These are phyloP conservation scores for Sarcophaga carnaria DNA, from an alignment of 2,888 invertebrate species.

Conservation along the genomic window DNA sequence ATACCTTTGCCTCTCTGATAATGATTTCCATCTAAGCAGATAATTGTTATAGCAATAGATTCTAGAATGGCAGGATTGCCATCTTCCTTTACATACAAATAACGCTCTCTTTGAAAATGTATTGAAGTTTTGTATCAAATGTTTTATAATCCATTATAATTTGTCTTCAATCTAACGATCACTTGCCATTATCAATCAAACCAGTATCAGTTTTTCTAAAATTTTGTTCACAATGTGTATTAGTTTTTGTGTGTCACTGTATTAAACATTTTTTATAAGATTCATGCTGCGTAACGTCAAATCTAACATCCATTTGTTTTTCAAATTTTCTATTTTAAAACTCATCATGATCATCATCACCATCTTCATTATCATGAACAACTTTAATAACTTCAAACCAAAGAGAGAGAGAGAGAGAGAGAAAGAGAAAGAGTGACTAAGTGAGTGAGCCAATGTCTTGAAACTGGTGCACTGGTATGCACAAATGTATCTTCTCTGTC, in stretches of 20 bases:
- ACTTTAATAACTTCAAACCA: background rate
- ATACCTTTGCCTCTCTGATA: too few species aligned
- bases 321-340: constrained; percentile 42
- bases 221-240: background rate
- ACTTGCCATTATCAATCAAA: too few species aligned
- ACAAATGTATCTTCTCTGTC: background rate
- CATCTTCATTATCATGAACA: background rate
- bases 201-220: too few species aligned
- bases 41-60: too few species aligned
- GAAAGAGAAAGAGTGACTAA: background rate
- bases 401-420: background rate
- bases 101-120: too few species aligned
- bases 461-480: background rate
- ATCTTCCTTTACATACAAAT: too few species aligned
- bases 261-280: constrained; percentile 26
- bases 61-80: too few species aligned
- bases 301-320: constrained; percentile 61
- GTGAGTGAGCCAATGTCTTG: background rate
- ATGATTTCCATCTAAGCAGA: too few species aligned
- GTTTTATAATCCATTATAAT: too few species aligned
- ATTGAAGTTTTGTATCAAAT: too few species aligned
- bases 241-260: background rate
- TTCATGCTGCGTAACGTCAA: constrained; percentile 55
- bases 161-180: too few species aligned
- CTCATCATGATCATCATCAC: constrained; percentile 20